These are phyloP conservation scores for Macrocentrus cingulum DNA, from an alignment of 1,140 invertebrate genomes.

Conservation along the genomic window DNA sequence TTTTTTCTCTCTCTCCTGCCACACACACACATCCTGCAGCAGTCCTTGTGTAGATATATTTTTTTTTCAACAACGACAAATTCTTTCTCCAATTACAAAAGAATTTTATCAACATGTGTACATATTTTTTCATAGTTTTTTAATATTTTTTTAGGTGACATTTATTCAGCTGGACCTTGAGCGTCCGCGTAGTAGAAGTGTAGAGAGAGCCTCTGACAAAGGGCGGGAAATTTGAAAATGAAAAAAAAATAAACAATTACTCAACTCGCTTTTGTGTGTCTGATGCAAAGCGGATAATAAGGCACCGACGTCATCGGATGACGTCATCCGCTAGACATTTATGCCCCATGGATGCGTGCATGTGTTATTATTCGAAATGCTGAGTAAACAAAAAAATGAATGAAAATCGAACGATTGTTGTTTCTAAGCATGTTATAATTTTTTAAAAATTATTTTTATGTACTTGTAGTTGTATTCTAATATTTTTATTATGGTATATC, in stretches of 20 bases:
- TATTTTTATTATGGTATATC: too few species aligned
- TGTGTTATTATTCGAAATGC: neutral
- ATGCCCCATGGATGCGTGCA: conserved; percentile 14
- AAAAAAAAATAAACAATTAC: conserved; percentile 1
- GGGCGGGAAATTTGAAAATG: neutral
- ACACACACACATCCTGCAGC: neutral
- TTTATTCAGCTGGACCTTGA: too few species aligned
- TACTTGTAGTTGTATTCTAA: too few species aligned
- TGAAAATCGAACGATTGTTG: neutral
- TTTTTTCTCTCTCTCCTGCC: neutral
- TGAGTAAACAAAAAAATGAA: neutral
- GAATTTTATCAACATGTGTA: too few species aligned
- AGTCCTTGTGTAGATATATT: neutral
- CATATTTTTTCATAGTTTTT: too few species aligned
- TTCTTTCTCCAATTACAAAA: too few species aligned
- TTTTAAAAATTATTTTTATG: too few species aligned
- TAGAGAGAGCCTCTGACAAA: too few species aligned
- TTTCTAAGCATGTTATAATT: too few species aligned
- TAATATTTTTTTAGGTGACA: too few species aligned
- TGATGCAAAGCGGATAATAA: neutral
- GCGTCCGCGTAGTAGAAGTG: too few species aligned
- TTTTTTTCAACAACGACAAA: too few species aligned
- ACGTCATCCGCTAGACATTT: conserved; percentile 35
- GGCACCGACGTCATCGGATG: conserved; percentile 39
- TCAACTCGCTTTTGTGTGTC: neutral